Conservation (phyloP, 2,888 invertebrate genomes). For the Agrenia bidenticulata region DNA sequence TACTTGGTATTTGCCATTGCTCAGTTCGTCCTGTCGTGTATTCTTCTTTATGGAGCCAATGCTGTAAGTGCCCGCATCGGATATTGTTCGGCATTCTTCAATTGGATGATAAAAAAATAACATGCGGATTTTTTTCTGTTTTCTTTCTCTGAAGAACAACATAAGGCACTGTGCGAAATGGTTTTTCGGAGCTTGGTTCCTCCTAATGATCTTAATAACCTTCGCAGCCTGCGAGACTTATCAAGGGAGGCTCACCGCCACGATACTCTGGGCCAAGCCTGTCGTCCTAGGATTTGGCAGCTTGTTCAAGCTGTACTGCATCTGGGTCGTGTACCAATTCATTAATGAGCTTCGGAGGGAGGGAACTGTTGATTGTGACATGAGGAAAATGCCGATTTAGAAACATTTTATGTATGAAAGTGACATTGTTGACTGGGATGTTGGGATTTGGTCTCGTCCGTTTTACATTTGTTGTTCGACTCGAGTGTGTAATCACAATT, state of each 20-base stretch:
- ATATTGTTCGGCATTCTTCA: no score
- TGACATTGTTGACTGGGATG: no score
- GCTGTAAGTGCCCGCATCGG: neutral
- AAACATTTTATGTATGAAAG: no score
- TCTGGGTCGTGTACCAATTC: slow-evolving; percentile 10
- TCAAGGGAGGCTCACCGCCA: slow-evolving; percentile 13
- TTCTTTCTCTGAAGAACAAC: neutral
- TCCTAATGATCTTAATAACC: slow-evolving; percentile 1
- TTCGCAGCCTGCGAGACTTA: slow-evolving; percentile 17
- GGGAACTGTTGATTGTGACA: no score
- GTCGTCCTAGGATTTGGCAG: slow-evolving; percentile 11
- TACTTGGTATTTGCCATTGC: slow-evolving; percentile 7
- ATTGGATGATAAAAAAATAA: no score
- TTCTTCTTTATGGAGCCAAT: slow-evolving; percentile 10
- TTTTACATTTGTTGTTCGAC: no score
- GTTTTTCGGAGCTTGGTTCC: slow-evolving; percentile 13
- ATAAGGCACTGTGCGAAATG: slow-evolving; percentile 8
- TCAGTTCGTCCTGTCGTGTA: neutral
- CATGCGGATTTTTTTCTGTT: no score
- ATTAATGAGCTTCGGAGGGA: neutral
- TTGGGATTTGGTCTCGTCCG: no score
- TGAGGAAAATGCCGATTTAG: no score
- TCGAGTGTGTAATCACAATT: no score
- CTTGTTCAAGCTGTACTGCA: slow-evolving; percentile 15
- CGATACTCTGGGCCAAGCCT: slow-evolving; percentile 11